Percentiles rank a stretch among this genome's conserved stretches.
These are phyloP conservation scores for Mimachlamys varia DNA, from an alignment of 2,888 invertebrate species.

Conservation along the genomic window DNA sequence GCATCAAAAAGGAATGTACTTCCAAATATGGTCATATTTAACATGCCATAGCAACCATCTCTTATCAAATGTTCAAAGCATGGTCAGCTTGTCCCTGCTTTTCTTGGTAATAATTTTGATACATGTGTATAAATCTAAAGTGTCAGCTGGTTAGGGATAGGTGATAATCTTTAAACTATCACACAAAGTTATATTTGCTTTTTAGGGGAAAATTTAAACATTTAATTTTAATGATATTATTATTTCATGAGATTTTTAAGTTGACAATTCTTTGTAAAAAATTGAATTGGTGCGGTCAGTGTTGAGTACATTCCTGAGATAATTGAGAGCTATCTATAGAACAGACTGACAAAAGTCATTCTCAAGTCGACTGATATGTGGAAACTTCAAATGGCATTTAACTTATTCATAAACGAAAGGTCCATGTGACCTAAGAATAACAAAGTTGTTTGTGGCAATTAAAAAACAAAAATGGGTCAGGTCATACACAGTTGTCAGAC, in stretches of 20 bases:
- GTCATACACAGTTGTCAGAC: too few species aligned
- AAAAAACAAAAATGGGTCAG: too few species aligned
- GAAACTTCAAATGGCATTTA: neutral
- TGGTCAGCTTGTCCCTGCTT: too few species aligned
- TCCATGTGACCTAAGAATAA: neutral
- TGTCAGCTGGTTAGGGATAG: neutral
- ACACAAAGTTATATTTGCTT: neutral
- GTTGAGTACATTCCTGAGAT: neutral
- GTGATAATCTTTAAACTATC: neutral
- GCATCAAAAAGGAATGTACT: too few species aligned
- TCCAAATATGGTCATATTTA: too few species aligned
- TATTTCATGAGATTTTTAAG: neutral
- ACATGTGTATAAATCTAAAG: too few species aligned
- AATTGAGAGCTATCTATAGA: slow-evolving; percentile 9
- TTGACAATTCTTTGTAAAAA: neutral
- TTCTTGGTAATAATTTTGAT: too few species aligned
- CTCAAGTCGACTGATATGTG: neutral
- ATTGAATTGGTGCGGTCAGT: neutral
- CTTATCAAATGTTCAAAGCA: too few species aligned
- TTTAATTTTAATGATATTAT: neutral
- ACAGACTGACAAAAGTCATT: neutral
- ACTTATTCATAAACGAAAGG: neutral
- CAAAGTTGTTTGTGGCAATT: neutral
- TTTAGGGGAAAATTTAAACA: neutral
- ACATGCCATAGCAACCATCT: too few species aligned